Evolutionary conservation across 2,113 vertebrate species (phyloP).

Genomic region (Notiomystis cincta): DNA sequence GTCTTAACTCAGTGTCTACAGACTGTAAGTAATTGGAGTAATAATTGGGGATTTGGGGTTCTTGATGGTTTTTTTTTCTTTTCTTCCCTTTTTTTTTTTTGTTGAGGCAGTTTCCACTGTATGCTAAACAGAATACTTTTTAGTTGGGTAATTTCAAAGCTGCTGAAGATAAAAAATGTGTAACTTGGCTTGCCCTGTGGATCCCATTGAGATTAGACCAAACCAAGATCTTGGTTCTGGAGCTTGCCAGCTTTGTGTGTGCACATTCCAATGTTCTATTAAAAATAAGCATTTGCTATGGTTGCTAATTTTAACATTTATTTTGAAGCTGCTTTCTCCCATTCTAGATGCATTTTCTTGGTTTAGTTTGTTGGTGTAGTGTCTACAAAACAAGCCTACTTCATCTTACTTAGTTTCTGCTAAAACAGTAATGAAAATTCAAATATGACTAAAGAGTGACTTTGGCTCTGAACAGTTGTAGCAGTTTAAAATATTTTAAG

Average conservation of each 20-base stretch:
- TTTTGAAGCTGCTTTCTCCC: background rate
- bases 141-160: background rate
- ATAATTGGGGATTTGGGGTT: background rate
- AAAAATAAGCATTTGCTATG: background rate
- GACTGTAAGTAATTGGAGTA: background rate
- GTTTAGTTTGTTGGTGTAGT: background rate
- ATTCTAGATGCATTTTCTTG: background rate
- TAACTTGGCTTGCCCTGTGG: background rate
- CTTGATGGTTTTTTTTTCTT: background rate
- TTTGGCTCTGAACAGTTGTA: background rate
- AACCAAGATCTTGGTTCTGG: background rate
- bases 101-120: background rate
- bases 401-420: background rate
- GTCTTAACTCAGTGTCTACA: background rate
- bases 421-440: background rate
- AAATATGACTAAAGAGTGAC: background rate
- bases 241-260: background rate
- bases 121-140: background rate
- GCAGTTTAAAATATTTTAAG: slow-evolving; percentile 15
- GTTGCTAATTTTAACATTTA: background rate
- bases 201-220: background rate
- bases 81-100: background rate
- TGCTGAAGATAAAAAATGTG: background rate
- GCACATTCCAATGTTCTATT: background rate
- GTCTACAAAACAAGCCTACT: background rate